Evolutionary conservation across 2,113 vertebrate genomes (phyloP), one percentile per base, ranked within the genome.

Genomic region (Excalfactoria chinensis): DNA sequence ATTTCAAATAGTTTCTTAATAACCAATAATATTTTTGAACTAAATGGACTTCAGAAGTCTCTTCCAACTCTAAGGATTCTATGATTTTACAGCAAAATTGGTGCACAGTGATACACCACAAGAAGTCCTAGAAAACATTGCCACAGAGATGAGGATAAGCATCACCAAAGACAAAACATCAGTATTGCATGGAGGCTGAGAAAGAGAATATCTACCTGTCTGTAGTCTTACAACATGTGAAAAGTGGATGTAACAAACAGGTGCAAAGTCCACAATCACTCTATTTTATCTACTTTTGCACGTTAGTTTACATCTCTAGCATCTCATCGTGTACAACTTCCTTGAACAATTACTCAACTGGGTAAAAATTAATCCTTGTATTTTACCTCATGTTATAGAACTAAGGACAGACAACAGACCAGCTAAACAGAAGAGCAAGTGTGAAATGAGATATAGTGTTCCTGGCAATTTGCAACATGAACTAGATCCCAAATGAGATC

Each of bases 201-300:
- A 40, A 40, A 79, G 32, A 70, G 18, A 11, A 8, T 70, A 30
- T 40, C 20, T 49, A 34, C 35, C 26, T 37, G 34, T 26, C 13
- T 2, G 4, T 48, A 48, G 46, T 48, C 46, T 48, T 22, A n/a
- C 11, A 6, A 15, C 7, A 11, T 59, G 34, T 8, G 55, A 71
- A 70, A 75, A 23, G 18, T 7, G 37, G 25, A 4, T 4, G 4
- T 58, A 35, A 88, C 85, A 71, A 49, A 2, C 17, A 68, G 22
- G 5, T 25, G 21, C 21, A 10, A 62, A 41, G 19, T n/a, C 49
- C 25, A 28, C 37, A 59, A 3, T 22, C 8, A 32, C 69, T 76
- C 37, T 46, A 3, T 68, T 74, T 82, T 62, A 28, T 30, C 41
- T 37, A 21, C 28, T 86, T 0, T 0, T 59, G 17, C 32, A 70